These are phyloP conservation scores for Sparus aurata DNA, from an alignment of 2,797 vertebrate genomes.

Conservation along the genomic window DNA sequence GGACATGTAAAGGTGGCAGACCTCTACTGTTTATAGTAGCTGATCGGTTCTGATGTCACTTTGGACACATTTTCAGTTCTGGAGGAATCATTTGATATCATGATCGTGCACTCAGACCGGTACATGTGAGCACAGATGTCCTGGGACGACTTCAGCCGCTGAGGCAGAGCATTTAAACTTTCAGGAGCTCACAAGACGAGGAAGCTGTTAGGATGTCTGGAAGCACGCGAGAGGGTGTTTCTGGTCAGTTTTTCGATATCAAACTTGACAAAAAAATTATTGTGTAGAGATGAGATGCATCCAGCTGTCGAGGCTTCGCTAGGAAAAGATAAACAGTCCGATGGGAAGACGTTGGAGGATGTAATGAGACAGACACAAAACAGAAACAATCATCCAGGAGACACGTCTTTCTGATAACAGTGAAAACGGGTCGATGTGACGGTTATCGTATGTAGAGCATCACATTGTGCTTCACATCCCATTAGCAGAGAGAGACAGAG, in stretches of 20 bases:
- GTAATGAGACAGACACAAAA: neutral
- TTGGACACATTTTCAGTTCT: neutral
- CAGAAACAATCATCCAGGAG: conserved; percentile 30
- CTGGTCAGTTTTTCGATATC: no score
- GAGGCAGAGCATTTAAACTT: neutral
- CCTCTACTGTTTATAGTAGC: neutral
- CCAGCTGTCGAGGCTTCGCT: neutral
- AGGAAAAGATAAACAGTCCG: neutral
- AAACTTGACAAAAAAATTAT: neutral
- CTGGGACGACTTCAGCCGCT: neutral
- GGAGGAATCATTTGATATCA: neutral
- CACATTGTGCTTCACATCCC: conserved; percentile 45
- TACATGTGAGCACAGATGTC: neutral
- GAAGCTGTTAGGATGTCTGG: no score
- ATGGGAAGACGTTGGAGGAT: neutral
- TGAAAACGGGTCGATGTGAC: conserved; percentile 31
- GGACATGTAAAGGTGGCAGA: no score
- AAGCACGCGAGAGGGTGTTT: neutral
- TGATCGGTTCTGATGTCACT: neutral
- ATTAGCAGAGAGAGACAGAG: conserved; percentile 34
- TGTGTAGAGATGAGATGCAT: neutral
- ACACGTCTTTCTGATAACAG: conserved; percentile 9
- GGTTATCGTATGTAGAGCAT: conserved; percentile 44
- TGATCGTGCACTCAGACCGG: neutral
- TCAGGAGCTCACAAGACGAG: neutral